A percentile compares a stretch with the other conserved stretches of the same genome.
Evolutionary conservation across 2,888 invertebrate genomes (phyloP).

Genomic region (Bellardia pandia): DNA sequence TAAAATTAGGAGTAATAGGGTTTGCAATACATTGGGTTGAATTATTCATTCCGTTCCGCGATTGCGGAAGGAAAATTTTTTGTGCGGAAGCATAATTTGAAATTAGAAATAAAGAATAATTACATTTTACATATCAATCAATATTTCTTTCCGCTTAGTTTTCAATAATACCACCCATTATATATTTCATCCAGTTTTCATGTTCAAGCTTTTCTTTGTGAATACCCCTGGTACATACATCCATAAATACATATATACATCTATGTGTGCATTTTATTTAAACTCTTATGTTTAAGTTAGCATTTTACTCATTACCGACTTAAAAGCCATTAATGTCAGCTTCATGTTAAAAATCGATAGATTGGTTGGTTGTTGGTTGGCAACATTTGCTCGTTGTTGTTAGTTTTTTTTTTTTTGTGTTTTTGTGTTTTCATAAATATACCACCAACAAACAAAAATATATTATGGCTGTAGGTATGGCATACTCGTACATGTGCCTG

Average conservation of each 20-base stretch:
- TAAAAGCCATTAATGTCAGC: slow-evolving; percentile 83
- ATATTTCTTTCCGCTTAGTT: too few species aligned
- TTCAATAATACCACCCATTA: too few species aligned
- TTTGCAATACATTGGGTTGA: too few species aligned
- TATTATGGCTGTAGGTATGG: slow-evolving; percentile 6
- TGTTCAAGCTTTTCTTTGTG: neutral
- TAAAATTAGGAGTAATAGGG: too few species aligned
- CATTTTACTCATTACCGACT: slow-evolving; percentile 80
- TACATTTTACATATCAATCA: too few species aligned
- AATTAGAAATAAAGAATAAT: too few species aligned
- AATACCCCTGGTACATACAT: slow-evolving; percentile 34
- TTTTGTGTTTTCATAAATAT: slow-evolving; percentile 52
- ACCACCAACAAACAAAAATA: slow-evolving; percentile 58
- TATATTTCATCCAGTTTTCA: too few species aligned
- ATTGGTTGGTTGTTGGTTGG: slow-evolving; percentile 77
- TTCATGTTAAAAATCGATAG: slow-evolving; percentile 84
- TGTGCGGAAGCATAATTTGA: too few species aligned
- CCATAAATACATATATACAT: slow-evolving; percentile 50
- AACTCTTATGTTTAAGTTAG: slow-evolving; percentile 73
- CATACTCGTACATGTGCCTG: too few species aligned
- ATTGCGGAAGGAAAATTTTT: too few species aligned
- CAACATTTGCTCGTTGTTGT: slow-evolving; percentile 32
- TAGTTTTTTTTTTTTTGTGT: slow-evolving; percentile 4
- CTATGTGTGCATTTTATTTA: slow-evolving; percentile 43
- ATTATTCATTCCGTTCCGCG: too few species aligned